Evolutionary conservation across 2,113 vertebrate genomes (phyloP).

Genomic region (Tragelaphus buxtoni): DNA sequence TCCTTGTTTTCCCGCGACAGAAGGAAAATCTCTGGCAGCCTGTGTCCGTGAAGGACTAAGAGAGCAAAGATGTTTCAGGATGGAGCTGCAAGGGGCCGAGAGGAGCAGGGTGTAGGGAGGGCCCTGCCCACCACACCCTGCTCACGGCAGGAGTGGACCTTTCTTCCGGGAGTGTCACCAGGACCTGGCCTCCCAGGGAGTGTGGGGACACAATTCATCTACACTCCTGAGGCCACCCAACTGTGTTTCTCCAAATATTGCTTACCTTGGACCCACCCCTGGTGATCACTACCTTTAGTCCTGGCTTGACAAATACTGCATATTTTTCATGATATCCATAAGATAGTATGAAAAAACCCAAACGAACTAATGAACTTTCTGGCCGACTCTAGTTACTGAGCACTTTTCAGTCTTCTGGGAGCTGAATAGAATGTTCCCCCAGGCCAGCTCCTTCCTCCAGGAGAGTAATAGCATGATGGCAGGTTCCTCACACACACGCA

Average conservation of each 20-base stretch:
- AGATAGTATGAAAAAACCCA: neutral
- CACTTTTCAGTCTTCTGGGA: neutral
- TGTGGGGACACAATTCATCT: rapidly evolving
- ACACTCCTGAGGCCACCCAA: neutral
- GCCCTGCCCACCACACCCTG: neutral
- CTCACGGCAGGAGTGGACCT: neutral
- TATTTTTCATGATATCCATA: neutral
- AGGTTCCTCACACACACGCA: neutral
- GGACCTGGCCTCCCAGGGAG: neutral
- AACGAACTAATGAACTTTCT: neutral
- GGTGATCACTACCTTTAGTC: neutral
- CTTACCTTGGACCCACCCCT: neutral
- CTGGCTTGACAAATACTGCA: neutral
- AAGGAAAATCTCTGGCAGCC: neutral
- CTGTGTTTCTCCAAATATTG: neutral
- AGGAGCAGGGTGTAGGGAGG: neutral
- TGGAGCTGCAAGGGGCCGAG: rapidly evolving
- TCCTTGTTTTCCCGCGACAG: neutral
- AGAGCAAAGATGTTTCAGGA: neutral
- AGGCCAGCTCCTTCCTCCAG: neutral
- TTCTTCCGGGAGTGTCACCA: neutral
- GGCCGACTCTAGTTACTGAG: neutral
- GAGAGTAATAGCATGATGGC: neutral
- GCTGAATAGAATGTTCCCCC: neutral
- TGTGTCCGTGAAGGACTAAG: neutral